Percentiles rank a stretch among this genome's conserved stretches.
phyloP scores from a whole-genome alignment of 2,888 invertebrate genomes.

The Pogonocherus hispidulus region DNA sequence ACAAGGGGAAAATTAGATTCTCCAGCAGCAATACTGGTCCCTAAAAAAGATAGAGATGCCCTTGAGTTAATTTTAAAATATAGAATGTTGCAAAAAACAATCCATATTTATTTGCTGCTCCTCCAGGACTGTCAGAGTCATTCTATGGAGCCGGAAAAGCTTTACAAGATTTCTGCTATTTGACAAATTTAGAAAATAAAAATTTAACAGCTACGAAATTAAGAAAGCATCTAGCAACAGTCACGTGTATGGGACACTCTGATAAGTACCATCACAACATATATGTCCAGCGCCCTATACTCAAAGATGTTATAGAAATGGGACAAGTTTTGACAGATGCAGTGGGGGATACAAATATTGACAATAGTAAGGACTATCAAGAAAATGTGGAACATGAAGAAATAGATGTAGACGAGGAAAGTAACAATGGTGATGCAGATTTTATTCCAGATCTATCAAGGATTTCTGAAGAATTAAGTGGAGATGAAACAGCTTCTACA shows the following conservation, averaged over 20 bases:
- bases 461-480: not conserved
- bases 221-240: constrained; percentile 25
- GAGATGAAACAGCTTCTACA: too few relatives aligned
- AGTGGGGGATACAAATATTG: too few relatives aligned
- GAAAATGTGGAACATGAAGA: not conserved
- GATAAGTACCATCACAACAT: constrained; percentile 16
- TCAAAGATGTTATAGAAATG: constrained; percentile 19
- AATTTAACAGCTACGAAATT: constrained; percentile 24
- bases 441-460: too few relatives aligned
- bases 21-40: not conserved
- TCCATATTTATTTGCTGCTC: not conserved
- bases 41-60: not conserved
- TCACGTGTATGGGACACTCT: constrained; percentile 17
- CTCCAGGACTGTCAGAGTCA: not conserved
- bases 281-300: constrained; percentile 16
- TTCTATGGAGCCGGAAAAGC: constrained; percentile 13
- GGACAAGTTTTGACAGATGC: constrained; percentile 24
- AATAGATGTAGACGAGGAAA: not conserved
- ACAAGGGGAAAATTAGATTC: not conserved
- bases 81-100: not conserved
- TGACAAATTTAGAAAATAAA: not conserved
- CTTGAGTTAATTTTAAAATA: not conserved
- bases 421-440: not conserved
- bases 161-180: constrained; percentile 4
- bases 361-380: too few relatives aligned